Base-by-base conservation (phyloP, 2,113 vertebrate genomes). In the Hippotragus niger region DNA sequence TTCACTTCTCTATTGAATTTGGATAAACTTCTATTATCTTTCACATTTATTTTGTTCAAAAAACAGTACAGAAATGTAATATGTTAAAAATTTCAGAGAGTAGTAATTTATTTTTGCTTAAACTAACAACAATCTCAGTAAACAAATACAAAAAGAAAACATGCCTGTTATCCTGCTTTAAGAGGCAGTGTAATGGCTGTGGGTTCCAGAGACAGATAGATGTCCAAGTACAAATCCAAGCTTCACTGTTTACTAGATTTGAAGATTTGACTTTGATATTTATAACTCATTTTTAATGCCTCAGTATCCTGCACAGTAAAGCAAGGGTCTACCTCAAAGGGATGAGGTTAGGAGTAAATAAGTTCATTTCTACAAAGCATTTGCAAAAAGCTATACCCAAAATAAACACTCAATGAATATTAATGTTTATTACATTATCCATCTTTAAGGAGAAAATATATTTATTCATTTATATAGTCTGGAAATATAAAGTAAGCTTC, bases 401-500 rank as follows among this genome's bases (percentile, higher is more conserved):
- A 91, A 55, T 58, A 55, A 58, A 2, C 27, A 58, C 2, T 47
- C 4, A 90, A 6, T 13, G 7, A 86, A 58, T 52, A 14, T 40
- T 80, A 85, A 33, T 5, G 53, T 67, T 76, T 85, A 53, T 17
- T 36, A 45, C 13, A 11, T n/a, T 16, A 7, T 60, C 33, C 12
- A 64, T 52, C 74, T 92, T 94, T 84, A 90, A 50, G 21, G 4
- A 53, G 2, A 5, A 19, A 62, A 50, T 0, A 15, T 27, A 55
- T 40, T 45, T 16, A 53, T 87, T 83, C 7, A 15, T 90, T 88
- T 88, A 40, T 81, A 64, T 1, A 83, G 12, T 53, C 12, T 21
- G 78, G 3, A 81, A 53, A 92, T 53, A 74, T 71, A 94, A 95
- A 84, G 87, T 87, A 86, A 82, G 4, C 14, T 96, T 91, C 50